Evolutionary conservation across 2,797 vertebrate genomes (phyloP), one percentile per base, ranked within the genome.

Genomic region (Pseudopleuronectes americanus): DNA sequence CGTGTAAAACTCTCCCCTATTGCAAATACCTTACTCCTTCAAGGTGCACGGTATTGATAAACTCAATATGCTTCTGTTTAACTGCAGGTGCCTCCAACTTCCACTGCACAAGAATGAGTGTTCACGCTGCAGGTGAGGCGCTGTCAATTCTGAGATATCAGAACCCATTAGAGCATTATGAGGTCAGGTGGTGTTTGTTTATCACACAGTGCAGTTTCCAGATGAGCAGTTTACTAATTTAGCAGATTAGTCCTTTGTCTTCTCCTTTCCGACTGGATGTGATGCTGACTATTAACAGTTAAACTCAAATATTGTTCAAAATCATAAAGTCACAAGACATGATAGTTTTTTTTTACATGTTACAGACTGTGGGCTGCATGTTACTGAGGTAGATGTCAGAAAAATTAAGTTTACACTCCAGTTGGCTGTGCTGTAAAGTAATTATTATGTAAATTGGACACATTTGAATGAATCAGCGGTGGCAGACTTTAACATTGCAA

Each of bases 361-460:
- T 45, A 19, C 43, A 45, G 43, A 45, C 17, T 19, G 43, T 45
- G 43, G 43, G 16, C 43, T 45, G 43, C 43, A 19, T 12, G 36
- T 38, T 38, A 10, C 36, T 38, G 36, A 38, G 36, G 36, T 38
- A 56, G 61, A 59, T 56, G 51, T 52, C 54, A 60, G 26, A 43
- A 49, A 41, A 47, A 36, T 52, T 21, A 68, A 55, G 26, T 51
- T 36, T 45, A 45, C 33, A 38, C 51, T 36, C 21, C 14, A 8
- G 14, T 65, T 66, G 47, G 57, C n/a, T 60, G 51, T 3, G n/a
- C 23, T 49, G 10, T 33, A 1, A 26, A 5, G 8, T 45, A 19
- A 45, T 45, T 45, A 45, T 19, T 45, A 45, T 45, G 43, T 19
- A 45, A 19, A 45, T 45, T 7, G 17, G 17, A 17, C 4, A 19